phyloP scores from a whole-genome alignment of 2,888 invertebrate genomes.

The Helobdella robusta region DNA sequence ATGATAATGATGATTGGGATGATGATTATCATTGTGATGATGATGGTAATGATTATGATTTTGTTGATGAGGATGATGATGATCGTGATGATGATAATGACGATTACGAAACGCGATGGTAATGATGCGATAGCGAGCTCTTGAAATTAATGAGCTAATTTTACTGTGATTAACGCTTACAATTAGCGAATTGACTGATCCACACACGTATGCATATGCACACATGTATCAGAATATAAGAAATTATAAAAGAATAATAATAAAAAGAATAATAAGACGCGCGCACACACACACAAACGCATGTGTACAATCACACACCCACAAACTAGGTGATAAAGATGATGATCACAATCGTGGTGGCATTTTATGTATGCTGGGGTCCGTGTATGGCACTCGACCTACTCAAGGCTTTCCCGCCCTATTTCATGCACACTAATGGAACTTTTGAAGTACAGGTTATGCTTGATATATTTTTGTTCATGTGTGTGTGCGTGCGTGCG shows the following conservation, averaged over 20 bases:
- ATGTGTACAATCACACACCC: too few species aligned
- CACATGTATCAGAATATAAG: too few species aligned
- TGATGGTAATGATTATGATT: not conserved
- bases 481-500: too few species aligned
- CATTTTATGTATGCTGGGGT: constrained; percentile 54
- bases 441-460: constrained; percentile 30
- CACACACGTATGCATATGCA: too few species aligned
- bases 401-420: constrained; percentile 35
- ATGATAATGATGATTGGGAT: not conserved
- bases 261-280: too few species aligned
- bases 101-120: constrained; percentile 13
- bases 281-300: too few species aligned
- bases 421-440: constrained; percentile 27
- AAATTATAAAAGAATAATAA: too few species aligned
- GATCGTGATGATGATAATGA: constrained; percentile 10
- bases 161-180: too few species aligned
- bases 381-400: constrained; percentile 51
- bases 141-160: too few species aligned
- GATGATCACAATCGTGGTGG: constrained; percentile 53
- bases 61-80: constrained; percentile 9
- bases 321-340: constrained; percentile 54
- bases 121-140: too few species aligned
- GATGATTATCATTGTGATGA: not conserved
- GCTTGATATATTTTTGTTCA: too few species aligned
- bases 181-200: too few species aligned